Evolutionary conservation across 2,113 vertebrate species (phyloP).

Genomic region (Oryzias celebensis): DNA sequence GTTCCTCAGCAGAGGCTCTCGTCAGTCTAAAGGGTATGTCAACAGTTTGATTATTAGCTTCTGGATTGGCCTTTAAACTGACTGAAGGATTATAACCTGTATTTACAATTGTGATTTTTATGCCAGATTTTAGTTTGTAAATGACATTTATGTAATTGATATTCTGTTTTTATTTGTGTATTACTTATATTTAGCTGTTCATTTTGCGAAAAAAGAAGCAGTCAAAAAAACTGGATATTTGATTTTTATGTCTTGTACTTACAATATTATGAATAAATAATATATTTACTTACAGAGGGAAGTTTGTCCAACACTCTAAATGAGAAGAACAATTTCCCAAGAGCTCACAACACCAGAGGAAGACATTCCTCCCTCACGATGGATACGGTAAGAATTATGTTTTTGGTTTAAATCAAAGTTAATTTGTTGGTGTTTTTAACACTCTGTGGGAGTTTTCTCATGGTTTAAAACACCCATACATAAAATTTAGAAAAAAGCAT

Average conservation of each 20-base stretch:
- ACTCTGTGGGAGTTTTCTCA: too few relatives aligned
- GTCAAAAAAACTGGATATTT: neutral
- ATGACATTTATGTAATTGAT: too few relatives aligned
- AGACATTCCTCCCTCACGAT: constrained; percentile 81
- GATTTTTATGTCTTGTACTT: neutral
- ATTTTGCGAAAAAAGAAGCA: too few relatives aligned
- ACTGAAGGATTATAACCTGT: too few relatives aligned
- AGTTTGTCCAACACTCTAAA: constrained; percentile 95
- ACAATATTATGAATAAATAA: constrained; percentile 1
- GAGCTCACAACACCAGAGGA: constrained; percentile 89
- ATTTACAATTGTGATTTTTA: too few relatives aligned
- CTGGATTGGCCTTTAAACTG: too few relatives aligned
- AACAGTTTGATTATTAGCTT: neutral
- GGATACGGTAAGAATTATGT: constrained; percentile 82
- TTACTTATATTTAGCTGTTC: too few relatives aligned
- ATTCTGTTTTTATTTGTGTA: too few relatives aligned
- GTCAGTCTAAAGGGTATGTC: constrained; percentile 95
- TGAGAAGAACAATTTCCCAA: constrained; percentile 93
- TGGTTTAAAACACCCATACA: too few relatives aligned
- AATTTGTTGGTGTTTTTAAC: neutral
- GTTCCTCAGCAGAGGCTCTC: constrained; percentile 97
- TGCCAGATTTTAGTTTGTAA: too few relatives aligned
- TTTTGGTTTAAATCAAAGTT: neutral
- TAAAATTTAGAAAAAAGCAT: too few relatives aligned
- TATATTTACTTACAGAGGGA: constrained; percentile 80